Base-by-base conservation (phyloP, 2,888 invertebrate genomes). In the Branchipolynoe longqiensis region DNA sequence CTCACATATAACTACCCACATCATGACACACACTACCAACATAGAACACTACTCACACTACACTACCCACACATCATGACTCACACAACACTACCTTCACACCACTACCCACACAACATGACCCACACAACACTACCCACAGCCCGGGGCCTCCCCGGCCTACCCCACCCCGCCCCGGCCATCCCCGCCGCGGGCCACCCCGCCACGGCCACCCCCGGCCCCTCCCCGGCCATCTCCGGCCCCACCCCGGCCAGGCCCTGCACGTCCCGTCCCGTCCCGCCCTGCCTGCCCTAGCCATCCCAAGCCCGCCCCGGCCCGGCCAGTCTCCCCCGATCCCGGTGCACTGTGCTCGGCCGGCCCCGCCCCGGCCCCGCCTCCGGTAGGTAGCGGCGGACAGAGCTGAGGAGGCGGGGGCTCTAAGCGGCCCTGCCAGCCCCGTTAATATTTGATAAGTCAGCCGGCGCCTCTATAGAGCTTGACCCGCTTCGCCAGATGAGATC, bases 401-500 rank as follows among this genome's bases (percentile, higher is more conserved):
- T 3, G 69, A 12, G 69, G 36, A 12, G 62, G 38, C 36, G 38
- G 36, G 69, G 69, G 69, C 38, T 69, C 69, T 69, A 69, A 36
- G 36, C 38, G 69, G 18, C 69, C 12, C 36, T 69, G 69, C 36
- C 69, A 69, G 22, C 14, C 36, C 33, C 36, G 69, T 69, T 69
- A 69, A 69, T 69, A 69, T 69, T 69, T 69, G 69, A 69, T 69
- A 69, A 69, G 69, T 69, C 69, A 62, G 69, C 36, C 36, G 36
- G 36, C 18, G 69, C 69, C 38, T 69, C 69, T 69, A 69, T 69
- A 69, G 69, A 69, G 69, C 69, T 69, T 69, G 69, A 69, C 69
- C 69, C 36, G 69, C 38, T 69, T 69, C 69, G n/a, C n/a, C n/a
- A n/a, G n/a, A n/a, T n/a, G n/a, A n/a, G n/a, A n/a, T n/a, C n/a